phyloP scores from a whole-genome alignment of 2,113 vertebrate species.

The Neotragus moschatus region DNA sequence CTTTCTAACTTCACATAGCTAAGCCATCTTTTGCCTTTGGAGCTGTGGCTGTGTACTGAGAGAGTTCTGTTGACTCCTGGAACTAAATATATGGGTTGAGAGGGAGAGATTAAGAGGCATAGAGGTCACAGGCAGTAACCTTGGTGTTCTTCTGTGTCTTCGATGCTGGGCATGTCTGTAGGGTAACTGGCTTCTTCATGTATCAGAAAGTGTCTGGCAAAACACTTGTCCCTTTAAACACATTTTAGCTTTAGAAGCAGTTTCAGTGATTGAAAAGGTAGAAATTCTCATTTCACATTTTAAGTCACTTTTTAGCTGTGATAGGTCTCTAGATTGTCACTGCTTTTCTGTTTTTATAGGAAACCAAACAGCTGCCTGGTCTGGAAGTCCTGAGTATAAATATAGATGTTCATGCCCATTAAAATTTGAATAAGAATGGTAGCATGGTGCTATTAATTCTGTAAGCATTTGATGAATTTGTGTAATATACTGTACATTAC shows the following conservation, averaged over 20 bases:
- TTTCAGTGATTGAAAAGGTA: constrained; percentile 32
- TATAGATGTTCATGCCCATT: constrained; percentile 56
- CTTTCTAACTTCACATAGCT: background rate
- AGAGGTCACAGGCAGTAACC: background rate
- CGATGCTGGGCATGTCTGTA: background rate
- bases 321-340: constrained; percentile 38
- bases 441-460: constrained; percentile 52
- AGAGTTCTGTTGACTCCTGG: background rate
- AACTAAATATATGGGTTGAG: background rate
- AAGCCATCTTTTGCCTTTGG: background rate
- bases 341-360: constrained; percentile 56
- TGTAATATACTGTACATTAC: constrained; percentile 51
- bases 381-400: constrained; percentile 51
- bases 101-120: background rate
- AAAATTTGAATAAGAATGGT: constrained; percentile 72
- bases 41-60: background rate
- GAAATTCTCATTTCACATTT: constrained; percentile 54
- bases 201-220: background rate
- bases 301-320: constrained; percentile 45
- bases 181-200: background rate
- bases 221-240: constrained; percentile 20
- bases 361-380: constrained; percentile 51
- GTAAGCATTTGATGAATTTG: constrained; percentile 62
- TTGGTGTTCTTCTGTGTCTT: background rate
- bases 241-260: background rate